These are phyloP conservation scores for Hipposideros armiger DNA, from an alignment of 2,113 vertebrate species.

Conservation along the genomic window DNA sequence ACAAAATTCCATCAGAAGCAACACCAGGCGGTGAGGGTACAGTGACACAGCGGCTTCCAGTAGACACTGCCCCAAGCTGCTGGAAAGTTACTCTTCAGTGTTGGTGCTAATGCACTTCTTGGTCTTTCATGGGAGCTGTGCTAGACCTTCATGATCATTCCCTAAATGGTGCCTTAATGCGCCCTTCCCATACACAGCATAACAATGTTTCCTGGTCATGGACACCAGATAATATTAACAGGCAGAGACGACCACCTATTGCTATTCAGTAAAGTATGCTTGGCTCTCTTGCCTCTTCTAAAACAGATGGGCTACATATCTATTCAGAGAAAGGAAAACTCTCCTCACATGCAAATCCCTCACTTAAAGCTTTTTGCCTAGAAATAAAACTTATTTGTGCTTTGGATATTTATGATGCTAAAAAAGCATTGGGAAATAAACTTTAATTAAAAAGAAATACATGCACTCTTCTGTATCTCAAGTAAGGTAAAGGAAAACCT, in stretches of 20 bases:
- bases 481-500: neutral
- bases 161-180: neutral
- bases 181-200: neutral
- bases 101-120: neutral
- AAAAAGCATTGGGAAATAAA: neutral
- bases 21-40: neutral
- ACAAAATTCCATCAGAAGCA: neutral
- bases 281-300: neutral
- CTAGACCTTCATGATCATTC: neutral
- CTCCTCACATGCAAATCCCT: neutral
- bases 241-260: neutral
- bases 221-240: neutral
- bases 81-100: neutral
- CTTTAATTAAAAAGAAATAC: neutral
- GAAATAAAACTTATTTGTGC: slow-evolving; percentile 22
- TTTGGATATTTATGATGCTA: neutral
- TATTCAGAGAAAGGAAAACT: neutral
- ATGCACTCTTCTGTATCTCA: neutral
- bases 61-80: neutral
- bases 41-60: neutral
- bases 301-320: neutral
- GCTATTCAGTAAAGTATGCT: neutral
- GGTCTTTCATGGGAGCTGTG: neutral
- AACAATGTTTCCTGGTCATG: neutral
- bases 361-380: slow-evolving; percentile 11